Evolutionary conservation across 2,113 vertebrate genomes (phyloP).

Genomic region (Eurypyga helias): DNA sequence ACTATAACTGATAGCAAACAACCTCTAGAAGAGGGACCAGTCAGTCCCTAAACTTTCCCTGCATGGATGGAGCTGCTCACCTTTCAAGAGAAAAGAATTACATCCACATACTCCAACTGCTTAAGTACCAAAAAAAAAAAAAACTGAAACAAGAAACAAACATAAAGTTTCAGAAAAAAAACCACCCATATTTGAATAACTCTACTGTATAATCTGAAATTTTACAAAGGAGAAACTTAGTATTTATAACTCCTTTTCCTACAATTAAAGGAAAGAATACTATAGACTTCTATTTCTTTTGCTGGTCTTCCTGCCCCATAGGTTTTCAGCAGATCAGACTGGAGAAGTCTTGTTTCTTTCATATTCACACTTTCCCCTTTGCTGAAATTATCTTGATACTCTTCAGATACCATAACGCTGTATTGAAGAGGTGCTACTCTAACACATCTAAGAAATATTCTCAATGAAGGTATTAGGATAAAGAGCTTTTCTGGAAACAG

Average conservation of each 20-base stretch:
- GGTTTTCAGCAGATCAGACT: not conserved
- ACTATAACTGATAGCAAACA: not conserved
- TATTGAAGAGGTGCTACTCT: not conserved
- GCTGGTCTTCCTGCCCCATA: not conserved
- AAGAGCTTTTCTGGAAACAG: not conserved
- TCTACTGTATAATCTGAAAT: not conserved
- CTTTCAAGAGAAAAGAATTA: not conserved
- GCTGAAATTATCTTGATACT: not conserved
- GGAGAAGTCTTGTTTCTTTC: not conserved
- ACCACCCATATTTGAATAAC: not conserved
- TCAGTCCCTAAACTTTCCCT: not conserved
- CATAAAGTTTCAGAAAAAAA: not conserved
- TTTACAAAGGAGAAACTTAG: not conserved
- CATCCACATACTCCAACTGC: not conserved
- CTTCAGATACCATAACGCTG: not conserved
- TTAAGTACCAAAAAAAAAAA: not conserved
- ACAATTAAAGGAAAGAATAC: not conserved
- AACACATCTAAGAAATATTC: not conserved
- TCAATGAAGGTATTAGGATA: not conserved
- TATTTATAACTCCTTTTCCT: not conserved
- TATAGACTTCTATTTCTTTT: not conserved
- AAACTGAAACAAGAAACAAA: not conserved
- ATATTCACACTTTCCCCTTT: not conserved
- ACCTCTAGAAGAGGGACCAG: not conserved
- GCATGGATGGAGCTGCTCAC: not conserved